Conservation (phyloP, 1,140 invertebrate genomes). For the Parasteatoda tepidariorum region DNA sequence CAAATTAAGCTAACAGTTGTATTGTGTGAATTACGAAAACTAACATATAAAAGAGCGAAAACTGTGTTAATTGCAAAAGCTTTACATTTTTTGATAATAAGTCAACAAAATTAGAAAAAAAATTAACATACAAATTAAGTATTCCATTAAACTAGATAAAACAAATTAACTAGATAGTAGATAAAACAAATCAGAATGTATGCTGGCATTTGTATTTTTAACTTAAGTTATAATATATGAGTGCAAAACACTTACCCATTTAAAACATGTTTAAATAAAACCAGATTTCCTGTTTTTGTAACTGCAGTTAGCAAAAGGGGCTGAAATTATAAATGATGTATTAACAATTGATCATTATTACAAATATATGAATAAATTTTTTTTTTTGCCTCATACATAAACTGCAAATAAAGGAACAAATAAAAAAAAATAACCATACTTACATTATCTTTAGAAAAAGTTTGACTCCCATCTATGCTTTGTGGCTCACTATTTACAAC, state of each 20-base stretch:
- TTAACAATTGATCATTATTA: not conserved
- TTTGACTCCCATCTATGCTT: slow-evolving; percentile 6
- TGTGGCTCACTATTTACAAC: not conserved
- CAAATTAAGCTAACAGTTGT: too few species aligned
- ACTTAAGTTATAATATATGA: too few species aligned
- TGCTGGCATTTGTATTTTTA: too few species aligned
- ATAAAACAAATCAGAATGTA: too few species aligned
- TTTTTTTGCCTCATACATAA: not conserved
- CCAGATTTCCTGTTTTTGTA: slow-evolving; percentile 3
- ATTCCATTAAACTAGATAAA: too few species aligned
- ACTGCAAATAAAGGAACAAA: not conserved
- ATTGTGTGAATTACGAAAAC: too few species aligned
- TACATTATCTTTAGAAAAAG: slow-evolving; percentile 31
- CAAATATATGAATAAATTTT: not conserved
- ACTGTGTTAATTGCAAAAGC: too few species aligned
- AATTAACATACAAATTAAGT: too few species aligned
- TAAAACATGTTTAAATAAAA: slow-evolving; percentile 36
- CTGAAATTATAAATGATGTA: not conserved
- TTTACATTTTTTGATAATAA: too few species aligned
- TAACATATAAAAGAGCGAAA: too few species aligned
- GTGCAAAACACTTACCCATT: slow-evolving; percentile 35
- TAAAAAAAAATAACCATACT: not conserved
- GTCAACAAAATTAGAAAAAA: too few species aligned
- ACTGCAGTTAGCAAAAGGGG: slow-evolving; percentile 15
- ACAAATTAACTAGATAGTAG: too few species aligned